phyloP scores from a whole-genome alignment of 2,888 invertebrate species.

The Drosophila nr. fundita region DNA sequence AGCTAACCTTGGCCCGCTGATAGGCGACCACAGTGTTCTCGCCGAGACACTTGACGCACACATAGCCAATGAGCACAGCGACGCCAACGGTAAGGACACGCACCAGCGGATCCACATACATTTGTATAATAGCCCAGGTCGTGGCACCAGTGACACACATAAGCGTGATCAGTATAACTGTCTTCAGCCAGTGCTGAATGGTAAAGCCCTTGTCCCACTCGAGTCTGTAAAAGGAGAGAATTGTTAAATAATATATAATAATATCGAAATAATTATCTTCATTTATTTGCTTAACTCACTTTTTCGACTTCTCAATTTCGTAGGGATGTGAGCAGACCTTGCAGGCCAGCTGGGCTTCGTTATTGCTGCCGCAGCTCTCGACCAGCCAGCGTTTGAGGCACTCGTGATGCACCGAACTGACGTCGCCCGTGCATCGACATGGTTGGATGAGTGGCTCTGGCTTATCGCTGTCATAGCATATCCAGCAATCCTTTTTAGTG shows the following conservation, averaged over 20 bases:
- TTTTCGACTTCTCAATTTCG: conserved; percentile 91
- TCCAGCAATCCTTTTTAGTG: conserved; percentile 93
- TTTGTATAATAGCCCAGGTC: conserved; percentile 92
- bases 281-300: conserved; percentile 83
- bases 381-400: conserved; percentile 95
- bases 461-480: conserved; percentile 94
- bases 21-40: conserved; percentile 95
- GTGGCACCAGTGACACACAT: conserved; percentile 92
- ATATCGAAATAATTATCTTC: not conserved
- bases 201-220: conserved; percentile 95
- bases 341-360: conserved; percentile 90
- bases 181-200: conserved; percentile 93
- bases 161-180: conserved; percentile 90
- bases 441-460: conserved; percentile 94
- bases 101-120: conserved; percentile 91
- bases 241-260: not conserved
- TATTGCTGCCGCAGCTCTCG: conserved; percentile 91
- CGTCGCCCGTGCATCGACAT: conserved; percentile 95
- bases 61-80: conserved; percentile 92
- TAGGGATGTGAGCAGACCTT: conserved; percentile 94
- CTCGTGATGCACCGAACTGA: conserved; percentile 96
- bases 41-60: conserved; percentile 94
- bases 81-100: conserved; percentile 92
- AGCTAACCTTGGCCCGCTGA: conserved; percentile 95
- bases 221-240: conserved; percentile 85